A percentile compares a stretch with the other conserved stretches of the same genome.
phyloP scores from a whole-genome alignment of 1,140 invertebrate genomes.

The Agraylea sexmaculata region DNA sequence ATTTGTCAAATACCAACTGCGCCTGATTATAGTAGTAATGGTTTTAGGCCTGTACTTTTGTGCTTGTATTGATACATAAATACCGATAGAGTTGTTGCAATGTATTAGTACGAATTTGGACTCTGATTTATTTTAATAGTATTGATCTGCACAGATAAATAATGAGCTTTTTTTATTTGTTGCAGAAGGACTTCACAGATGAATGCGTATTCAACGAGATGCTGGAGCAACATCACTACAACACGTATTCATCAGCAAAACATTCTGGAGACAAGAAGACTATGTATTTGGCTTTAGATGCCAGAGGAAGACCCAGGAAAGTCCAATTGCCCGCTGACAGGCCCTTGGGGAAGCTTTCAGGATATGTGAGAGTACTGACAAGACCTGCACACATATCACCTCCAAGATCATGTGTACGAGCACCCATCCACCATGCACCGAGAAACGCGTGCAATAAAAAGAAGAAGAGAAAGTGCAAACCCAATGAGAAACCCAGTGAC shows the following conservation, averaged over 20 bases:
- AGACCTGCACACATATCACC: conserved; percentile 45
- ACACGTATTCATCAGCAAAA: conserved; percentile 66
- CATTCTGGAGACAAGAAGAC: conserved; percentile 60
- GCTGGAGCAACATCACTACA: conserved; percentile 72
- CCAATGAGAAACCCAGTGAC: conserved; percentile 24
- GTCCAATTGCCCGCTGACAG: conserved; percentile 53
- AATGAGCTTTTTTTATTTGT: conserved; percentile 42
- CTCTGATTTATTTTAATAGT: no score
- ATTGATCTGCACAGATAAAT: no score
- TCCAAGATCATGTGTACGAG: conserved; percentile 41
- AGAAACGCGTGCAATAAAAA: conserved; percentile 27
- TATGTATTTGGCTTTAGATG: conserved; percentile 63
- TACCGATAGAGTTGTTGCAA: no score
- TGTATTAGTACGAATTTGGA: no score
- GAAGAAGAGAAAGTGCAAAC: conserved; percentile 33
- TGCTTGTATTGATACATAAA: no score
- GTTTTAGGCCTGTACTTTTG: no score
- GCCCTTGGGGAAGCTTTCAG: conserved; percentile 57
- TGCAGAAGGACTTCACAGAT: conserved; percentile 67
- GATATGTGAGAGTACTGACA: conserved; percentile 57
- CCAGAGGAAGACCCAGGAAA: conserved; percentile 52
- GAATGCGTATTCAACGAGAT: conserved; percentile 80
- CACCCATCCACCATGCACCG: conserved; percentile 26
- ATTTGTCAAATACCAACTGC: no score
- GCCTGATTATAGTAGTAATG: no score